A percentile compares a stretch with the other conserved stretches of the same genome.
These are phyloP conservation scores for Hemithea aestivaria DNA, from an alignment of 2,888 invertebrate genomes.

Conservation along the genomic window DNA sequence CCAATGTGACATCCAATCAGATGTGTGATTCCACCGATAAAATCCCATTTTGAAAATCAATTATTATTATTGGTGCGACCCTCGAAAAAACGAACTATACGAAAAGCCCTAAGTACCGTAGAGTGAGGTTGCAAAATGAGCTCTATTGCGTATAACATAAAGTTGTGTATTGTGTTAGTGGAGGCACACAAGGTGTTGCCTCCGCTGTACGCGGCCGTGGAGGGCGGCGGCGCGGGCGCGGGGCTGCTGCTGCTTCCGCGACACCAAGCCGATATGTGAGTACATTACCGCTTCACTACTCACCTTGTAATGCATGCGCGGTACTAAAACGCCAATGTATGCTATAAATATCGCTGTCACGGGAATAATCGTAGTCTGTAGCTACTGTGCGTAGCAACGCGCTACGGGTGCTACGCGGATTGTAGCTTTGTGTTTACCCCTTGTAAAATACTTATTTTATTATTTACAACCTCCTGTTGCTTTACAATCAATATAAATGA, in stretches of 20 bases:
- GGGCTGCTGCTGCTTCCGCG: slow-evolving; percentile 51
- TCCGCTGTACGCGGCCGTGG: slow-evolving; percentile 71
- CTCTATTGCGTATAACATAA: slow-evolving; percentile 30
- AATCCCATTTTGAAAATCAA: too few relatives aligned
- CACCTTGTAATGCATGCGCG: not conserved
- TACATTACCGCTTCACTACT: slow-evolving; percentile 27
- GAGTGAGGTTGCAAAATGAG: slow-evolving; percentile 1
- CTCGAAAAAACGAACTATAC: too few relatives aligned
- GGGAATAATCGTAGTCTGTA: slow-evolving; percentile 8
- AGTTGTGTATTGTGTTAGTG: slow-evolving; percentile 53
- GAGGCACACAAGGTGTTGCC: slow-evolving; percentile 71
- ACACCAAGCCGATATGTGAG: slow-evolving; percentile 55
- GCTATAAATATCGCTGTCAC: not conserved
- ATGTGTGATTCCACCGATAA: too few relatives aligned
- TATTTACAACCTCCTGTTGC: too few relatives aligned
- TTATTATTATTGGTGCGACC: too few relatives aligned
- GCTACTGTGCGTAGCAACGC: slow-evolving; percentile 8
- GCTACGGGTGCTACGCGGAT: slow-evolving; percentile 14
- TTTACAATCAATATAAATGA: too few relatives aligned
- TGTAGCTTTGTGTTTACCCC: too few relatives aligned
- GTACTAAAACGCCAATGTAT: too few relatives aligned
- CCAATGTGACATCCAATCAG: too few relatives aligned
- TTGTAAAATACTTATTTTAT: too few relatives aligned
- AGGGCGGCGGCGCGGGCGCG: slow-evolving; percentile 38
- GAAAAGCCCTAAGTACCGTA: too few relatives aligned